Evolutionary conservation across 1,140 invertebrate species (phyloP).

Genomic region (Sminthurinus signatus): DNA sequence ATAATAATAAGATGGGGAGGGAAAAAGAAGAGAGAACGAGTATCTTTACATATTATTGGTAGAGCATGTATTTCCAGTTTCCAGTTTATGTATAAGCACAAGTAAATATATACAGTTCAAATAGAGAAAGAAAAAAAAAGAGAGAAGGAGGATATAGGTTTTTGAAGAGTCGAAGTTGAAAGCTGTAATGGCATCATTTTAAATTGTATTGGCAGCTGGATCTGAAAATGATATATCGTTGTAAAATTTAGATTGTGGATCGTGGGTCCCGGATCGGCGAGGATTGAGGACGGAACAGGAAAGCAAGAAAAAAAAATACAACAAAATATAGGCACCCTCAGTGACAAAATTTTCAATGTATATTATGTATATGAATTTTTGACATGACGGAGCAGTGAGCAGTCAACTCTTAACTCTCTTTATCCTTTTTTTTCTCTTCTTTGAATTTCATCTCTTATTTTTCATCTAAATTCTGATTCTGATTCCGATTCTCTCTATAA

Average conservation of each 20-base stretch:
- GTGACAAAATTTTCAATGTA: background rate
- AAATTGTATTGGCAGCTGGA: constrained; percentile 32
- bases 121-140: too few species aligned
- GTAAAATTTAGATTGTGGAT: constrained; percentile 13
- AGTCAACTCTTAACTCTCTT: too few species aligned
- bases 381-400: too few species aligned
- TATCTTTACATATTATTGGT: background rate
- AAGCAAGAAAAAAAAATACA: background rate
- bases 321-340: background rate
- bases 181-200: constrained; percentile 9
- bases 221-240: constrained; percentile 30
- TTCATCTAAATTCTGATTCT: too few species aligned
- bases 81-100: background rate
- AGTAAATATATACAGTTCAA: background rate
- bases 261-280: background rate
- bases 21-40: too few species aligned
- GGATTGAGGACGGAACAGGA: too few species aligned
- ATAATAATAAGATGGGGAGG: too few species aligned
- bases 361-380: background rate
- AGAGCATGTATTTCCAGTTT: background rate
- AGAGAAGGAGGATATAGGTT: background rate
- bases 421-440: too few species aligned
- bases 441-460: too few species aligned
- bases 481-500: too few species aligned
- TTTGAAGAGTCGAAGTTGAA: constrained; percentile 4